Evolutionary conservation across 2,113 vertebrate species (phyloP), one percentile per base, ranked within the genome.

Genomic region (rabbit (Oryctolagus cuniculus)): DNA sequence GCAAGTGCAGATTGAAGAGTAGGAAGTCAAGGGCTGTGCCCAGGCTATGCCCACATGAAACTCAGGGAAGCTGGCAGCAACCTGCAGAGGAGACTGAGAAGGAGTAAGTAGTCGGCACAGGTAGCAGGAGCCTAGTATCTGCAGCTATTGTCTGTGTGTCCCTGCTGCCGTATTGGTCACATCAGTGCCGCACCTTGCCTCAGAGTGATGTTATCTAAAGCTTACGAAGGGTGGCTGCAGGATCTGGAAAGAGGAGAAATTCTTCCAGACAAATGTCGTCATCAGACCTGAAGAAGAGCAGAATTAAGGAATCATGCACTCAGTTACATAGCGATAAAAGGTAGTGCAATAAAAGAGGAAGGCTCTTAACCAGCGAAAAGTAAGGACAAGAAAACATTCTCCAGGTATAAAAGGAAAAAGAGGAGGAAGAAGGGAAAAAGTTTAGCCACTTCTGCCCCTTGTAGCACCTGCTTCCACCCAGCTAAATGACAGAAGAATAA

Each of bases 401-500:
- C 38, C n/a, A 31, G 15, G 13, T 29, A 55, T 34, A 66, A 87
- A 89, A 88, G 24, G 27, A n/a, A 81, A 88, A 49, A 77, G 80
- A 69, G 34, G 31, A 75, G 17, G 22, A 79, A 75, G 34, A 38
- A 58, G 31, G 11, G 13, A 22, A 31, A 11, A 85, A 87, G 61
- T 53, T 16, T 5, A 5, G 27, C 27, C 66, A 51, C 38, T 78
- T n/a, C 69, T 38, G 22, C 53, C 51, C 34, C 55, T 70, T 31
- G 72, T 17, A 69, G 49, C 77, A 24, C 0, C 72, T 58, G 44
- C 19, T 70, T 78, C 80, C 22, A 87, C 63, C 72, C 13, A n/a
- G 24, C 73, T 61, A 69, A 88, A 38, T 74, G 91, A 91, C 89
- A 96, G 90, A 89, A 27, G 64, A 92, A 31, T 69, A 70, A 17